Evolutionary conservation across 2,797 vertebrate genomes (phyloP).

Genomic region (Pseudomugil tenellus): DNA sequence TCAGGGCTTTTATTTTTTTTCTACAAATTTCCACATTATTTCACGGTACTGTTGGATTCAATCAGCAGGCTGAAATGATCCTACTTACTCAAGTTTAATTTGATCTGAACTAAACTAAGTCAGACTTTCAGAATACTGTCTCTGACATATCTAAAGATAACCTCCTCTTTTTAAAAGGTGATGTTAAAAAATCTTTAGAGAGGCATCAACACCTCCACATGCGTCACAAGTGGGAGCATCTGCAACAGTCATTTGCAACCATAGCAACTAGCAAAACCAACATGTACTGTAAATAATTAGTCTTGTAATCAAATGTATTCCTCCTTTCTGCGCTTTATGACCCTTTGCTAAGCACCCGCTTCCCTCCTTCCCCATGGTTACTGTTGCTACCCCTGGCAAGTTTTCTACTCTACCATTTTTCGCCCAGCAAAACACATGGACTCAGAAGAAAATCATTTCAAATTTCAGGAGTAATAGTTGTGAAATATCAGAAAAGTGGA

Average conservation of each 20-base stretch:
- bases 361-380: no score
- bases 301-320: conserved; percentile 9
- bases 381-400: no score
- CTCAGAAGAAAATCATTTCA: no score
- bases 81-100: conserved; percentile 2
- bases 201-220: no score
- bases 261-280: background rate
- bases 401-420: no score
- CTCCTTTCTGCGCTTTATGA: conserved; percentile 14
- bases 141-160: conserved; percentile 2
- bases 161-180: conserved; percentile 1
- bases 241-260: background rate
- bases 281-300: conserved; percentile 13
- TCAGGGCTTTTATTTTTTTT: background rate
- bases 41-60: background rate
- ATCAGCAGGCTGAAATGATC: background rate
- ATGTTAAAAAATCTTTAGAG: conserved; percentile 1
- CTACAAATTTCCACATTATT: background rate
- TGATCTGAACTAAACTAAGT: conserved; percentile 7
- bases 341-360: no score
- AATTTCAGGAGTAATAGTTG: no score
- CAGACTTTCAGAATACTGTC: conserved; percentile 5
- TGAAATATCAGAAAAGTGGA: no score
- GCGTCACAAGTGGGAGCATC: background rate
- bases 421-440: no score